Evolutionary conservation across 1,140 invertebrate species (phyloP).

Genomic region (Coptotermes formosanus): DNA sequence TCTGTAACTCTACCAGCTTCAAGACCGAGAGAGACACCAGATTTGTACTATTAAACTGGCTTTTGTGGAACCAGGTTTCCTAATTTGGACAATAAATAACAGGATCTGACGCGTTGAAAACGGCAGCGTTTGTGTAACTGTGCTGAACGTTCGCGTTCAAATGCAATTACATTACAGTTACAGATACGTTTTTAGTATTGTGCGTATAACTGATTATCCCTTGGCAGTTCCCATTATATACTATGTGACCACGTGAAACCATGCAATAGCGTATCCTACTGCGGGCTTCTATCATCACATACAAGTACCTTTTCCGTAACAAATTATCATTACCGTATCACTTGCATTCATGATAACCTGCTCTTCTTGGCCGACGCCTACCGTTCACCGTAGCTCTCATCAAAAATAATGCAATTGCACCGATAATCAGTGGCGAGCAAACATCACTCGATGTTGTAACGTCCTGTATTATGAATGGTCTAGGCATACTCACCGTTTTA

Average conservation of each 20-base stretch:
- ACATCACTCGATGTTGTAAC: background rate
- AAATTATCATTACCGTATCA: background rate
- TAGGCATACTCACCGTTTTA: background rate
- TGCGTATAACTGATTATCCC: background rate
- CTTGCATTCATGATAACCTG: background rate
- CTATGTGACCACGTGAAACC: background rate
- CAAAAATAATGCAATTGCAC: background rate
- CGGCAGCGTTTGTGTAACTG: no score
- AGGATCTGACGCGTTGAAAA: no score
- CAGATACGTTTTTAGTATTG: background rate
- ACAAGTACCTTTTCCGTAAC: background rate
- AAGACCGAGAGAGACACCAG: no score
- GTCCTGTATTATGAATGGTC: background rate
- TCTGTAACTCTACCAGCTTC: no score
- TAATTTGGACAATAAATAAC: no score
- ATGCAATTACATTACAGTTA: no score
- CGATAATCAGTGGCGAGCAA: background rate
- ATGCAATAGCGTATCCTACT: background rate
- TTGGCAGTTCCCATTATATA: background rate
- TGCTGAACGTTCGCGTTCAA: no score
- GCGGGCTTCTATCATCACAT: background rate
- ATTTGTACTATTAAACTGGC: no score
- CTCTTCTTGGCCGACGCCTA: background rate
- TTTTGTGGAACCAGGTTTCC: no score
- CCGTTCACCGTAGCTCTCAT: background rate